phyloP scores from a whole-genome alignment of 2,113 vertebrate genomes.

The Sceloporus tristichus region DNA sequence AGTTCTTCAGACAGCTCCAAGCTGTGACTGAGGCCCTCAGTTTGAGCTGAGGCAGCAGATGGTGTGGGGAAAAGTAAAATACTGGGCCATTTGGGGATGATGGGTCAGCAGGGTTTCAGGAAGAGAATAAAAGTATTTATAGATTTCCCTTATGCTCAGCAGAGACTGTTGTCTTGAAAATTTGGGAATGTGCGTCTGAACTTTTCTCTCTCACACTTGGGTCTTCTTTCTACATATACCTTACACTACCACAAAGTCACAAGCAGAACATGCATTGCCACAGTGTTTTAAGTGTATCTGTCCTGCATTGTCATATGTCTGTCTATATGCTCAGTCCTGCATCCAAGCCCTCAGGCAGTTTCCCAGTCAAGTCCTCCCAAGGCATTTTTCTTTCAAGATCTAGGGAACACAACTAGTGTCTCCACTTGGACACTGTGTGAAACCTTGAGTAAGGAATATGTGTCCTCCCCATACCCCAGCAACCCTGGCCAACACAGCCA shows the following conservation, averaged over 20 bases:
- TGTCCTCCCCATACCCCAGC: background rate
- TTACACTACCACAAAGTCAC: background rate
- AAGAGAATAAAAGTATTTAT: background rate
- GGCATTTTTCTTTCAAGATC: too few relatives aligned
- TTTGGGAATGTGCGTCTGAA: background rate
- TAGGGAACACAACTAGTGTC: background rate
- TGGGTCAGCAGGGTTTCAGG: slow-evolving; percentile 30
- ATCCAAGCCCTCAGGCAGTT: too few relatives aligned
- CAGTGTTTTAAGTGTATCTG: too few relatives aligned
- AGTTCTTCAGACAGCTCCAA: slow-evolving; percentile 19
- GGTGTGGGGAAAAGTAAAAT: background rate
- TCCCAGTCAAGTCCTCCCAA: background rate
- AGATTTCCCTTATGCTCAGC: slow-evolving; percentile 7
- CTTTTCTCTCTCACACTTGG: background rate
- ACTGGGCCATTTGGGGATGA: slow-evolving; percentile 2
- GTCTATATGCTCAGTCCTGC: background rate
- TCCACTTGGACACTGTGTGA: background rate
- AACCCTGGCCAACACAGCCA: background rate
- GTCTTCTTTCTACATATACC: background rate
- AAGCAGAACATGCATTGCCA: background rate
- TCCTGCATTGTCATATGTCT: background rate
- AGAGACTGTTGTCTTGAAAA: background rate
- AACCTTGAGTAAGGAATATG: background rate
- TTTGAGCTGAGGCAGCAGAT: slow-evolving; percentile 38
- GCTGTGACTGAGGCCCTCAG: slow-evolving; percentile 28